These are phyloP conservation scores for Lampris megalopsis DNA, from an alignment of 2,113 vertebrate genomes.

Conservation along the genomic window DNA sequence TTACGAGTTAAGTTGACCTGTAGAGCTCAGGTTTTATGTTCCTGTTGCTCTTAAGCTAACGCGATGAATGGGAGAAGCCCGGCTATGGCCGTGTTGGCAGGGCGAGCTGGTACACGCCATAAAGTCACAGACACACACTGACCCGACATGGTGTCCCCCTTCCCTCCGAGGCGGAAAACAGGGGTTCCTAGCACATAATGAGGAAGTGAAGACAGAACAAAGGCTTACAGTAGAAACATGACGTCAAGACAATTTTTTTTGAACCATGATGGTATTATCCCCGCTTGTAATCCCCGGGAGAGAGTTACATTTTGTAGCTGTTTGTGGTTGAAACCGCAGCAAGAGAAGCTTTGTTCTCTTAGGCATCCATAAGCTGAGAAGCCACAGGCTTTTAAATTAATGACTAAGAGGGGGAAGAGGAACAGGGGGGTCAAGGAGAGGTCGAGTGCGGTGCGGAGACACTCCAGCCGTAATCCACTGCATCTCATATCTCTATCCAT, in stretches of 20 bases:
- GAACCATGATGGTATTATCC: conserved; percentile 35
- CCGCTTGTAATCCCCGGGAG: conserved; percentile 40
- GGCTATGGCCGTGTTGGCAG: background rate
- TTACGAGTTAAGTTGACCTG: conserved; percentile 44
- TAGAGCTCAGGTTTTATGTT: conserved; percentile 2
- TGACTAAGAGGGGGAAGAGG: conserved; percentile 9
- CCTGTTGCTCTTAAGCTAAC: background rate
- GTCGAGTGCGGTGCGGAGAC: conserved; percentile 29
- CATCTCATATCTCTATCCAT: background rate
- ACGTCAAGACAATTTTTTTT: conserved; percentile 36
- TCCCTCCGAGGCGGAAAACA: conserved; percentile 21
- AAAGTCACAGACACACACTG: background rate
- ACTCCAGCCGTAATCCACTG: conserved; percentile 6
- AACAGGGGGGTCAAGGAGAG: conserved; percentile 32
- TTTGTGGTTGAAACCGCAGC: conserved; percentile 37
- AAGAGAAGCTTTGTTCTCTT: conserved; percentile 30
- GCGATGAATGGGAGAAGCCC: background rate
- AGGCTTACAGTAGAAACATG: conserved; percentile 34
- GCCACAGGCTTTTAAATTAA: conserved; percentile 37
- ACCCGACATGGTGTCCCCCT: conserved; percentile 16
- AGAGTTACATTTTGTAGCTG: conserved; percentile 15
- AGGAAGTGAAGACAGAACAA: conserved; percentile 62
- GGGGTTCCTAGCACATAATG: conserved; percentile 40
- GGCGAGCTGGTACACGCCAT: background rate
- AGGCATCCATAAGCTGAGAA: conserved; percentile 39